phyloP scores from a whole-genome alignment of 2,797 vertebrate genomes.

The Brachyalestes nurse region DNA sequence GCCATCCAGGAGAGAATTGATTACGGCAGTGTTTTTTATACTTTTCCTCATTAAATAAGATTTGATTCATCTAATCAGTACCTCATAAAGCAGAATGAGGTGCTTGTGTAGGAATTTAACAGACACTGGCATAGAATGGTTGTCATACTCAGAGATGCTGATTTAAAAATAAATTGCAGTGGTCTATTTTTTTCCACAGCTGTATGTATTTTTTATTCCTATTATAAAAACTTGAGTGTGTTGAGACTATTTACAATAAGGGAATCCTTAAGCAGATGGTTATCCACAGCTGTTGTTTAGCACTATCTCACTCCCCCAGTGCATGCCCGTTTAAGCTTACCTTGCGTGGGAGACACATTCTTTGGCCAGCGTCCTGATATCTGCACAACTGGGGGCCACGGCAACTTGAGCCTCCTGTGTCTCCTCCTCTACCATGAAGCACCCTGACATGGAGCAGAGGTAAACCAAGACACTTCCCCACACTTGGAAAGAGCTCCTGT shows the following conservation, averaged over 20 bases:
- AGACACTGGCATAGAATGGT: too few species aligned
- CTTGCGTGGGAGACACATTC: slow-evolving; percentile 58
- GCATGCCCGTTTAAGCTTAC: slow-evolving; percentile 39
- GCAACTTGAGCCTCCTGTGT: slow-evolving; percentile 24
- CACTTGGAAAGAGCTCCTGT: slow-evolving; percentile 9
- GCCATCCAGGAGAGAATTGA: too few species aligned
- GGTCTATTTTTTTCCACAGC: too few species aligned
- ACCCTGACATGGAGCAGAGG: slow-evolving; percentile 19
- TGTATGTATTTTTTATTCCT: not conserved
- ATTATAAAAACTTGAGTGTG: not conserved
- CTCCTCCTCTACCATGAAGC: slow-evolving; percentile 27
- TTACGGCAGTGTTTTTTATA: too few species aligned
- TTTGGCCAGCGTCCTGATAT: slow-evolving; percentile 32
- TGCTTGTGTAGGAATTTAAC: too few species aligned
- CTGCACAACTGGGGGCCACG: slow-evolving; percentile 5
- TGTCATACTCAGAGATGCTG: too few species aligned
- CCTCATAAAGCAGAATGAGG: too few species aligned
- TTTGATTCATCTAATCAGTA: too few species aligned
- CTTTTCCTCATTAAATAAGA: too few species aligned
- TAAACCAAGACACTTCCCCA: slow-evolving; percentile 21
- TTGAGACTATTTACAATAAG: not conserved
- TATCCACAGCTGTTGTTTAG: slow-evolving; percentile 25
- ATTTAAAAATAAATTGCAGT: too few species aligned
- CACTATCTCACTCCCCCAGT: not conserved
- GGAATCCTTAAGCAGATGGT: slow-evolving; percentile 34